Conservation (phyloP, 2,113 vertebrate genomes). For the Crotalus tigris region DNA sequence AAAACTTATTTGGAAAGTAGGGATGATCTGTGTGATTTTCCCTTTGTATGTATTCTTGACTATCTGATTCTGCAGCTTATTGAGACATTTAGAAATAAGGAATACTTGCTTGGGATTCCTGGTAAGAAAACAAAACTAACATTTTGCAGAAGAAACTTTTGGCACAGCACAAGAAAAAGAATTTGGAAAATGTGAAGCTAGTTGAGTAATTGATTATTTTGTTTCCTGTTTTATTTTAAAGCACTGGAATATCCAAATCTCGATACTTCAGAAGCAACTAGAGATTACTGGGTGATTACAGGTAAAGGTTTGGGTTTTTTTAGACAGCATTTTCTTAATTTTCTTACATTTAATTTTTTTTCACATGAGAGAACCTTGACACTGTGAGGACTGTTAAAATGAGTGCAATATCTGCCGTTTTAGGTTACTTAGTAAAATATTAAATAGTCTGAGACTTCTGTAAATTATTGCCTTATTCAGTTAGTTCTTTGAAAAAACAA, state of each 20-base stretch:
- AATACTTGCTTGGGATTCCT: neutral
- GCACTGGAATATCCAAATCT: constrained; percentile 96
- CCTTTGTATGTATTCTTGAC: neutral
- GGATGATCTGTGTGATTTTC: neutral
- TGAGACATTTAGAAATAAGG: neutral
- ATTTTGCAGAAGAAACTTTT: neutral
- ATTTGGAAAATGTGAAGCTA: neutral
- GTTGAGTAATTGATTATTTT: constrained; percentile 13
- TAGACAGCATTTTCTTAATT: neutral
- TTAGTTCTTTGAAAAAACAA: neutral
- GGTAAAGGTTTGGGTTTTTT: constrained; percentile 69
- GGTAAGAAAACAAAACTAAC: neutral
- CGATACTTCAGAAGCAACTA: constrained; percentile 88
- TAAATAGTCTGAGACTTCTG: neutral
- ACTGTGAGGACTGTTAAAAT: neutral
- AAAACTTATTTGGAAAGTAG: neutral
- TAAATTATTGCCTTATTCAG: neutral
- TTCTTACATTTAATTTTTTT: neutral
- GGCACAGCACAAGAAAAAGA: neutral
- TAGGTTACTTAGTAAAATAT: neutral
- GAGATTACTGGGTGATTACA: constrained; percentile 97
- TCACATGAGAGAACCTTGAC: neutral
- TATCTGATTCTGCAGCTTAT: neutral
- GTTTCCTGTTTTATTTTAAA: constrained; percentile 64
- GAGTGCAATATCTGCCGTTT: neutral